Conservation (phyloP, 1,140 invertebrate species). For the Ridgeia piscesae region DNA sequence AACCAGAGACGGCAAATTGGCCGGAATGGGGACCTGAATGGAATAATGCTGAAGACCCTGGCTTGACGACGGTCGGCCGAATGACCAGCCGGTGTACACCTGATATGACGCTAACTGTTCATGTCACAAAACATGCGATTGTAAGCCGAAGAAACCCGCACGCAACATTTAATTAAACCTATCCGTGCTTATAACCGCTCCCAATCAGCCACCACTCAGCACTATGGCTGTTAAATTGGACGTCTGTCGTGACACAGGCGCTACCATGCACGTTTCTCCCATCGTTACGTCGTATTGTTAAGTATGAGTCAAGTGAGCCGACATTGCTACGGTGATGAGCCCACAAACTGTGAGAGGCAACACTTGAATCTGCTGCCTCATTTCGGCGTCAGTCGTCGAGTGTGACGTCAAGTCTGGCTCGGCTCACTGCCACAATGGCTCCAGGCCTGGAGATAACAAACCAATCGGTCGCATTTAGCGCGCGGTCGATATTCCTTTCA, state of each 20-base stretch:
- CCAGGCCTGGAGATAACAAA: background rate
- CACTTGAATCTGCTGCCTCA: background rate
- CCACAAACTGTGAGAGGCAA: background rate
- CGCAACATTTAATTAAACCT: background rate
- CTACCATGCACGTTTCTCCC: background rate
- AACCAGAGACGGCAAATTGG: background rate
- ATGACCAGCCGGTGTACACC: background rate
- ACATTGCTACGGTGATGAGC: background rate
- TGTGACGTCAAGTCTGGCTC: background rate
- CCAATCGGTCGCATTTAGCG: background rate
- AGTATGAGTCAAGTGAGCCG: background rate
- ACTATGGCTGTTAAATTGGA: background rate
- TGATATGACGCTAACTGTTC: too few species aligned
- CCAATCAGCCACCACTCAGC: background rate
- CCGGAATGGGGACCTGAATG: background rate
- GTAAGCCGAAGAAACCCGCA: background rate
- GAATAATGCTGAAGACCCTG: too few species aligned
- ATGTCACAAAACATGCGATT: background rate
- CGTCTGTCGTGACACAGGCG: background rate
- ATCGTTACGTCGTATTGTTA: background rate
- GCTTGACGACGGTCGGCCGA: too few species aligned
- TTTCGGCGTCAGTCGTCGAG: background rate
- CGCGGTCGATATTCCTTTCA: background rate
- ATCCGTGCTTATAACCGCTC: background rate
- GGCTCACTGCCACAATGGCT: background rate